A percentile compares a stretch with the other conserved stretches of the same genome.
Evolutionary conservation across 2,113 vertebrate genomes (phyloP).

Genomic region (Alethe diademata): DNA sequence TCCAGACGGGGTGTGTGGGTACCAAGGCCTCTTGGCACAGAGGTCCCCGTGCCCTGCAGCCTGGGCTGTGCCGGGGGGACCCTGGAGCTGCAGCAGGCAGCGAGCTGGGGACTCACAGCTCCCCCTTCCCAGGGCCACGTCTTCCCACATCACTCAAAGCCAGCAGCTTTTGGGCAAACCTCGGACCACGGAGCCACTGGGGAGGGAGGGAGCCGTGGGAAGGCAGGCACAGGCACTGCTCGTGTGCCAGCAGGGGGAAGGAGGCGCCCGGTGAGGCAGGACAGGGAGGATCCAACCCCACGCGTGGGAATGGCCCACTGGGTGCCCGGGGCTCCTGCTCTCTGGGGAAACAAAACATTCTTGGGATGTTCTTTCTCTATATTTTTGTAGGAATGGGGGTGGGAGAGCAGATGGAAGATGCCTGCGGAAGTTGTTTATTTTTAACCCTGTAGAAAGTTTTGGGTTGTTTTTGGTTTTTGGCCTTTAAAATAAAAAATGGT

Average conservation of each 20-base stretch:
- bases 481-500: conserved; percentile 57
- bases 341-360: not conserved
- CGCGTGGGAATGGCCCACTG: rapidly evolving
- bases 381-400: conserved; percentile 54
- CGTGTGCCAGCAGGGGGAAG: not conserved
- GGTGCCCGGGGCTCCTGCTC: not conserved
- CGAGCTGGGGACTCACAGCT: not conserved
- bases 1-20: not conserved
- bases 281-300: not conserved
- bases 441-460: conserved; percentile 4
- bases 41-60: not conserved
- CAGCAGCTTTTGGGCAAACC: not conserved
- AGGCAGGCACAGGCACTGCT: rapidly evolving
- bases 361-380: conserved; percentile 46
- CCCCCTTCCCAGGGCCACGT: not conserved
- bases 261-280: not conserved
- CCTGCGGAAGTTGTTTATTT: conserved; percentile 30
- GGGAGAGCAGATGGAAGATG: conserved; percentile 8
- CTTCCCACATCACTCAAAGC: not conserved
- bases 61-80: not conserved
- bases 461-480: conserved; percentile 19
- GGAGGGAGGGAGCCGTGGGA: rapidly evolving
- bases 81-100: not conserved
- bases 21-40: not conserved
- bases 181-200: rapidly evolving